Conservation (phyloP, 30 jellyfish, hydroid and myxozoan species). For the Aurelia sp. region DNA sequence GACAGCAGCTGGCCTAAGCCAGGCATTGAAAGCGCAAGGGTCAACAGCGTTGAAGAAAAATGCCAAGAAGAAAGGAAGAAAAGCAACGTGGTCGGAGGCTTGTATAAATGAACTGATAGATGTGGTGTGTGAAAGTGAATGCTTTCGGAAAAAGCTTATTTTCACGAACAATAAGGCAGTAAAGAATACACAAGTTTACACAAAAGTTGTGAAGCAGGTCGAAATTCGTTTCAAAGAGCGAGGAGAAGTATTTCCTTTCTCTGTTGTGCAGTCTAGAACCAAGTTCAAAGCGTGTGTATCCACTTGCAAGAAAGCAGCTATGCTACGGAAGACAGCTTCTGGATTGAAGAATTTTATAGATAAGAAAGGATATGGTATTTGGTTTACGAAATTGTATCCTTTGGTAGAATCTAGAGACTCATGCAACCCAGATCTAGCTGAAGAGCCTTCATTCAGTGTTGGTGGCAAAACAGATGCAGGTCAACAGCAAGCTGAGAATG, state of each 20-base stretch:
- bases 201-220: constrained; percentile 18
- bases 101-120: neutral
- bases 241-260: neutral
- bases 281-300: constrained; percentile 37
- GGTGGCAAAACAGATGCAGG: neutral
- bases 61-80: neutral
- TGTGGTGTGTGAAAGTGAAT: constrained; percentile 2
- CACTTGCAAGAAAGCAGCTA: constrained; percentile 47
- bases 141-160: neutral
- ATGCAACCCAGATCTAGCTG: constrained; percentile 22
- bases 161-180: constrained; percentile 35
- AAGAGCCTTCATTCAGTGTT: constrained; percentile 23
- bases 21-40: neutral
- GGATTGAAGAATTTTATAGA: constrained; percentile 16
- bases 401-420: constrained; percentile 44
- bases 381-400: constrained; percentile 40
- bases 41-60: neutral
- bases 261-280: constrained; percentile 10
- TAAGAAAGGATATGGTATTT: constrained; percentile 32
- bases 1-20: too few relatives aligned
- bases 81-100: neutral
- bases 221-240: constrained; percentile 17
- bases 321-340: too few relatives aligned
- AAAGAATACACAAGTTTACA: constrained; percentile 24
- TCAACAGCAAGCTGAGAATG: neutral